A percentile compares a stretch with the other conserved stretches of the same genome.
Conservation (phyloP, 2,888 invertebrate species). For the Aromia moschata region DNA sequence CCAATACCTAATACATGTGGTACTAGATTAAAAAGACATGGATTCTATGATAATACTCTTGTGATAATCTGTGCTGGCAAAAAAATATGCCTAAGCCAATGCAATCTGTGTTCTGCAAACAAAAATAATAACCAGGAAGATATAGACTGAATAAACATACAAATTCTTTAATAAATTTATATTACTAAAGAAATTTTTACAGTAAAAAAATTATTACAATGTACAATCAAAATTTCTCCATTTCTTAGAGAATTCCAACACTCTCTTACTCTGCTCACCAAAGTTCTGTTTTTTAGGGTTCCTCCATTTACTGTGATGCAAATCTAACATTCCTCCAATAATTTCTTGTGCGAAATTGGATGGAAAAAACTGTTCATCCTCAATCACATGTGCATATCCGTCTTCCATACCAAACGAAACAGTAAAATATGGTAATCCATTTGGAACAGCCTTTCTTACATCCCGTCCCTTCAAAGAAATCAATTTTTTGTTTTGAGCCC, state of each 20-base stretch:
- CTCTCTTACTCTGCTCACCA: slow-evolving; percentile 79
- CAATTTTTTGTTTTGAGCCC: slow-evolving; percentile 94
- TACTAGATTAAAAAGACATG: too few relatives aligned
- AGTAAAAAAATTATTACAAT: too few relatives aligned
- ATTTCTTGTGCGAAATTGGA: slow-evolving; percentile 94
- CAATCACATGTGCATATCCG: slow-evolving; percentile 97
- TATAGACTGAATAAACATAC: too few relatives aligned
- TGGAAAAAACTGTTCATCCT: slow-evolving; percentile 89
- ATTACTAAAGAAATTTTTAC: too few relatives aligned
- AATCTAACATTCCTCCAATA: slow-evolving; percentile 92
- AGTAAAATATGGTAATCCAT: slow-evolving; percentile 93
- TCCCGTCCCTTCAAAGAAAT: slow-evolving; percentile 75
- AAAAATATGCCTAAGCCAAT: too few relatives aligned
- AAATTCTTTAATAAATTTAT: too few relatives aligned
- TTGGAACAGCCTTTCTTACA: slow-evolving; percentile 85
- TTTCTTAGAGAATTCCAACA: slow-evolving; percentile 73
- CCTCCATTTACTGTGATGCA: slow-evolving; percentile 86
- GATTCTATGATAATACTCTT: too few relatives aligned
- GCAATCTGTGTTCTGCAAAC: too few relatives aligned
- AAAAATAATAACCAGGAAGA: too few relatives aligned
- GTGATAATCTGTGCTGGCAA: too few relatives aligned
- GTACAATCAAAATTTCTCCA: slow-evolving; percentile 76
- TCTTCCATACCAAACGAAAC: slow-evolving; percentile 91
- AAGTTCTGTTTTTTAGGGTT: slow-evolving; percentile 80
- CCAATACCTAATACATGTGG: too few relatives aligned